These are phyloP conservation scores for Leucoma salicis DNA, from an alignment of 2,888 invertebrate genomes.

Conservation along the genomic window DNA sequence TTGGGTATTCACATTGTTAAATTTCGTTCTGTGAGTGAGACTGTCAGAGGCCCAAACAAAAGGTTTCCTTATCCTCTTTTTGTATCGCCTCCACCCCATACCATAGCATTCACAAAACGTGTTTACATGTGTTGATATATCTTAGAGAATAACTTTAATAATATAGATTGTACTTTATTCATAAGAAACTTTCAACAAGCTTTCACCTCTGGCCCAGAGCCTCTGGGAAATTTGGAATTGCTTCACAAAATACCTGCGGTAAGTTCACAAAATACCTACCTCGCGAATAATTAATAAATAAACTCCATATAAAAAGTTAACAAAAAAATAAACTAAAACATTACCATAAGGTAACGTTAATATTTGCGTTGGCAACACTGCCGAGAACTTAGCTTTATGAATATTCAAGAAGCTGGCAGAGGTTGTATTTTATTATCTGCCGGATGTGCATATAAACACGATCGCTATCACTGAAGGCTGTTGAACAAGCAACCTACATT, in stretches of 20 bases:
- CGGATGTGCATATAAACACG: constrained; percentile 13
- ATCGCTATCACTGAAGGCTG: too few relatives aligned
- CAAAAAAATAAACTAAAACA: constrained; percentile 31
- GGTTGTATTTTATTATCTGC: constrained; percentile 27
- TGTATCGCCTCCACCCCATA: too few relatives aligned
- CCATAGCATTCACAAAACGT: too few relatives aligned
- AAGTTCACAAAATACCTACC: background rate
- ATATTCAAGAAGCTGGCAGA: constrained; percentile 27
- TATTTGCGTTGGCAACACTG: constrained; percentile 29
- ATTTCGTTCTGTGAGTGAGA: too few relatives aligned
- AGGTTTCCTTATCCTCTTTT: too few relatives aligned
- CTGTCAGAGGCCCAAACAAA: too few relatives aligned
- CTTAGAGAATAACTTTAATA: too few relatives aligned
- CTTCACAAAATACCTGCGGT: background rate
- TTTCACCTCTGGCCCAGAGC: too few relatives aligned
- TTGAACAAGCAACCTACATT: too few relatives aligned
- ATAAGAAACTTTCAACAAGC: background rate
- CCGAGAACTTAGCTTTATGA: constrained; percentile 22
- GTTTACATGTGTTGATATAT: too few relatives aligned
- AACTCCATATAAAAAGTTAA: constrained; percentile 9
- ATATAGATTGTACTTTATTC: background rate
- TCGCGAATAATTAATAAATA: constrained; percentile 11
- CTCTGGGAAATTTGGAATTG: background rate
- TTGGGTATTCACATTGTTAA: too few relatives aligned
- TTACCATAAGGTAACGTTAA: constrained; percentile 31